Evolutionary conservation across 2,888 invertebrate genomes (phyloP).

Genomic region (Neocrepidodera transversa): DNA sequence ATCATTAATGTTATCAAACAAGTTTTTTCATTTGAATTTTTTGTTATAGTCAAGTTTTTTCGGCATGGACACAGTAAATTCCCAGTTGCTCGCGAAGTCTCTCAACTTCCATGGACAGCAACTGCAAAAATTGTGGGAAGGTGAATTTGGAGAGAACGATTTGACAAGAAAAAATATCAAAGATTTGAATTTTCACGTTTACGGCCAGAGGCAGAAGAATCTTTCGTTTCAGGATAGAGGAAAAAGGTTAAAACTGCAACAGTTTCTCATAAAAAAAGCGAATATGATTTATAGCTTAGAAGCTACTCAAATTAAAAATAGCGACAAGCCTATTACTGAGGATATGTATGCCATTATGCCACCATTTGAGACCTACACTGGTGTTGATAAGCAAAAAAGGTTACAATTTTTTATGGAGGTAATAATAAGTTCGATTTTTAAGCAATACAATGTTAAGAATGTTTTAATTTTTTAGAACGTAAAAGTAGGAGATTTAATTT

Average conservation of each 20-base stretch:
- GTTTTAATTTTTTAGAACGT: slow-evolving; percentile 64
- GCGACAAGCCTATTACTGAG: slow-evolving; percentile 62
- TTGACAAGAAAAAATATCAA: slow-evolving; percentile 68
- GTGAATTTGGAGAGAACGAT: slow-evolving; percentile 81
- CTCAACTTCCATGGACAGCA: slow-evolving; percentile 88
- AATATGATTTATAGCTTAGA: slow-evolving; percentile 73
- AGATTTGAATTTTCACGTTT: slow-evolving; percentile 74
- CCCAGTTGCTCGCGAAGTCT: slow-evolving; percentile 71
- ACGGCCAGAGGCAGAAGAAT: slow-evolving; percentile 80
- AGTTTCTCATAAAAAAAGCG: slow-evolving; percentile 87
- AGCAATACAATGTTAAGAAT: background rate
- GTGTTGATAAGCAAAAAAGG: slow-evolving; percentile 78
- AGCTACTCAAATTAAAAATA: slow-evolving; percentile 59
- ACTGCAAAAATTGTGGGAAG: slow-evolving; percentile 87
- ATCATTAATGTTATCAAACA: too few relatives aligned
- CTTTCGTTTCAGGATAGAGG: slow-evolving; percentile 84
- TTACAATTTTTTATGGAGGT: slow-evolving; percentile 85
- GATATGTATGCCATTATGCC: slow-evolving; percentile 84
- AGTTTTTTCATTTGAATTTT: too few relatives aligned
- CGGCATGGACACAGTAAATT: slow-evolving; percentile 63
- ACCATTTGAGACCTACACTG: slow-evolving; percentile 84
- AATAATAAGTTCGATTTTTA: slow-evolving; percentile 49
- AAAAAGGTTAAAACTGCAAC: slow-evolving; percentile 82
- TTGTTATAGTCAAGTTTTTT: too few relatives aligned
- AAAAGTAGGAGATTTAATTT: slow-evolving; percentile 79